phyloP scores from a whole-genome alignment of 2,888 invertebrate genomes.

The Platypus cylindrus region DNA sequence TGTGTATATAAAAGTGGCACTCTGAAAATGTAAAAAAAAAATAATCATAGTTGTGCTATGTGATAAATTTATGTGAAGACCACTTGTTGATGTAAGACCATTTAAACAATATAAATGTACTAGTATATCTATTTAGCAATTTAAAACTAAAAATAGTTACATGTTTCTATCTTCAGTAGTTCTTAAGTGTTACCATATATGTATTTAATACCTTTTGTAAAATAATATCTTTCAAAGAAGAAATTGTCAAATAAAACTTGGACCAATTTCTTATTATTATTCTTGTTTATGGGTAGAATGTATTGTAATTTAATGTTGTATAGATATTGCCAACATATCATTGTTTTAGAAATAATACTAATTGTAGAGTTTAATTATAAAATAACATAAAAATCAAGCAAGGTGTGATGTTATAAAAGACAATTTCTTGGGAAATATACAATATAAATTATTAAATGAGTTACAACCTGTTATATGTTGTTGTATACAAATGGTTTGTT shows the following conservation, averaged over 20 bases:
- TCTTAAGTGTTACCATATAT: too few relatives aligned
- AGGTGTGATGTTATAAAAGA: too few relatives aligned
- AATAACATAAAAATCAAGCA: too few relatives aligned
- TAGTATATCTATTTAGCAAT: conserved; percentile 2
- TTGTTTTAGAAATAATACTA: conserved; percentile 18
- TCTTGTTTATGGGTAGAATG: conserved; percentile 19
- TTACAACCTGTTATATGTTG: too few relatives aligned
- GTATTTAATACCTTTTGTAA: neutral
- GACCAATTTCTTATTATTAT: conserved; percentile 36
- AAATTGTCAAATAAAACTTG: conserved; percentile 29
- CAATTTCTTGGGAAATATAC: too few relatives aligned
- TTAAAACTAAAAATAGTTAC: neutral
- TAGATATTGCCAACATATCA: conserved; percentile 25
- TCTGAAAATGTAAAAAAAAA: conserved; percentile 3
- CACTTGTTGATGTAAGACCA: neutral
- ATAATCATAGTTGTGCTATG: neutral
- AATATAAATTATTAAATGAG: too few relatives aligned
- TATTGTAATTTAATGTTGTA: conserved; percentile 17
- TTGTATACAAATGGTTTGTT: too few relatives aligned
- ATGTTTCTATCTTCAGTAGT: too few relatives aligned
- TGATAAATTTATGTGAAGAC: too few relatives aligned
- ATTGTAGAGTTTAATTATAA: too few relatives aligned
- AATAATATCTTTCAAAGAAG: conserved; percentile 16
- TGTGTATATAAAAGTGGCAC: conserved; percentile 7
- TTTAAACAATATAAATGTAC: neutral